phyloP scores from a whole-genome alignment of 2,888 invertebrate species.

The Acrocyrtus sp. region DNA sequence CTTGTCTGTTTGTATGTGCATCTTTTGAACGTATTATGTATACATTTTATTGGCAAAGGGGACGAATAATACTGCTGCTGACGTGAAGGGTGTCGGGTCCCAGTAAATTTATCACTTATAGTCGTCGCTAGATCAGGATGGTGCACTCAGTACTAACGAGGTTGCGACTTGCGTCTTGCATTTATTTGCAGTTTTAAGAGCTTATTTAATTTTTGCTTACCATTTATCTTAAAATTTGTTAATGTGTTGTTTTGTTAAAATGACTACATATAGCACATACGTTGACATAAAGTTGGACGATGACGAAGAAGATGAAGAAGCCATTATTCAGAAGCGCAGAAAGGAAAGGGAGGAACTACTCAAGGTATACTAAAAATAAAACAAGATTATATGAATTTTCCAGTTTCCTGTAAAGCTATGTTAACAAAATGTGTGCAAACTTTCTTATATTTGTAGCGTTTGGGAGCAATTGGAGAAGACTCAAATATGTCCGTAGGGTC shows the following conservation, averaged over 20 bases:
- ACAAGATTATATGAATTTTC: background rate
- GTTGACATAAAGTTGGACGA: conserved; percentile 77
- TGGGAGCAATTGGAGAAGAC: conserved; percentile 72
- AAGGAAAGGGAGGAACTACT: conserved; percentile 88
- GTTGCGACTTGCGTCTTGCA: conserved; percentile 29
- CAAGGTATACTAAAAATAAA: conserved; percentile 71
- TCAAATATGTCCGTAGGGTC: conserved; percentile 67
- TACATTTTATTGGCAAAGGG: background rate
- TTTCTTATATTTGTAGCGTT: conserved; percentile 66
- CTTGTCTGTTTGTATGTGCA: background rate
- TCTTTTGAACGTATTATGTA: background rate
- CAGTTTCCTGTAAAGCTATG: background rate
- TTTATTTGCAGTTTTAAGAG: conserved; percentile 10
- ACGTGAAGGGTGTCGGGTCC: background rate
- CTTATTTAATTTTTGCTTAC: background rate
- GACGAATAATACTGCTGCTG: background rate
- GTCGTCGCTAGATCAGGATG: background rate
- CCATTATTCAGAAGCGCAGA: conserved; percentile 87
- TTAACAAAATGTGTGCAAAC: conserved; percentile 7
- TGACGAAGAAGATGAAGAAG: conserved; percentile 92
- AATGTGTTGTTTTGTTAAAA: background rate
- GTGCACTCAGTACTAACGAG: background rate
- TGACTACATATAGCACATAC: conserved; percentile 14
- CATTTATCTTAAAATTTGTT: too few relatives aligned
- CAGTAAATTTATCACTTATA: background rate